Conservation (phyloP, 1,140 invertebrate species). For the Macrosteles quadrilineatus region DNA sequence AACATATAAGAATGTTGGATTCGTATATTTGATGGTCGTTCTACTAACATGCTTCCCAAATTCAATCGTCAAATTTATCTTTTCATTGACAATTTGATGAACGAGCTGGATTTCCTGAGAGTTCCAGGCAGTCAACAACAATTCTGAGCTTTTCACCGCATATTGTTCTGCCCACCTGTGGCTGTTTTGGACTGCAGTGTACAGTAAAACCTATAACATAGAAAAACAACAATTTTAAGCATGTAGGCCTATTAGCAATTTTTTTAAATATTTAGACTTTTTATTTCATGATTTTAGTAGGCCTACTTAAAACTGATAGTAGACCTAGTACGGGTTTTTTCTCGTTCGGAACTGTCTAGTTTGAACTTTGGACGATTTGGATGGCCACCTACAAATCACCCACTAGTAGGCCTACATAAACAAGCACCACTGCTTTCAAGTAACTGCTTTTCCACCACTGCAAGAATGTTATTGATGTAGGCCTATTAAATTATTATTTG, state of each 20-base stretch:
- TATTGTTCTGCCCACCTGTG: background rate
- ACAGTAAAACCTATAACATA: constrained; percentile 22
- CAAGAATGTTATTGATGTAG: too few species aligned
- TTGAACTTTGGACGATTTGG: background rate
- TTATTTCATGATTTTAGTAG: background rate
- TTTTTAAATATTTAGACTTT: background rate
- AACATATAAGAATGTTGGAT: constrained; percentile 21
- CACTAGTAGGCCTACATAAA: too few species aligned
- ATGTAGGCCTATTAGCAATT: background rate
- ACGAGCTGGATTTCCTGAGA: background rate
- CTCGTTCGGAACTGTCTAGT: background rate
- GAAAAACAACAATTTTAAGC: background rate
- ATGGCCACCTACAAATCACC: background rate
- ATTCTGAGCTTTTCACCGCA: background rate
- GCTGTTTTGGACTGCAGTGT: constrained; percentile 16
- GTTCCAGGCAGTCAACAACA: background rate
- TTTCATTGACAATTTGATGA: constrained; percentile 13
- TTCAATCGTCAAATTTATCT: constrained; percentile 8
- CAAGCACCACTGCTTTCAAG: too few species aligned
- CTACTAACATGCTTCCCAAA: background rate
- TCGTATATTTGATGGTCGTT: constrained; percentile 18
- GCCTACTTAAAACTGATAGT: background rate
- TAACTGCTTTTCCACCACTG: too few species aligned
- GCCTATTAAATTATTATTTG: too few species aligned
- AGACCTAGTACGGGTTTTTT: too few species aligned